Conservation (phyloP, 1,140 invertebrate genomes). For the Drepana arcuata region DNA sequence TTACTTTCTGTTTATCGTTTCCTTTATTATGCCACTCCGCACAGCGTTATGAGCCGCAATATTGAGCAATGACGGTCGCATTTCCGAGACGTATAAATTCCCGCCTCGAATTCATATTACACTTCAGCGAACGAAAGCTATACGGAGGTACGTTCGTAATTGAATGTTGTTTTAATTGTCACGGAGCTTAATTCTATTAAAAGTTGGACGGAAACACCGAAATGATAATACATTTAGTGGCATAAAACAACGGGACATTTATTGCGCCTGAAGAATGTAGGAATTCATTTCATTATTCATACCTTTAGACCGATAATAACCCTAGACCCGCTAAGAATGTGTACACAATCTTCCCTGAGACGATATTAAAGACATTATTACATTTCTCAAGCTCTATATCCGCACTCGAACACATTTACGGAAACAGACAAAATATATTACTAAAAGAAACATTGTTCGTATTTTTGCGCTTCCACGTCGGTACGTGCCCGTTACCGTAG, state of each 20-base stretch:
- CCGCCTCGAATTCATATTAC: conserved; percentile 1
- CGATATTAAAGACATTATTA: conserved; percentile 53
- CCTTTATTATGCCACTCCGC: not conserved
- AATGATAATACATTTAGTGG: too few species aligned
- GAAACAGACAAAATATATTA: conserved; percentile 20
- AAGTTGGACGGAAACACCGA: conserved; percentile 1
- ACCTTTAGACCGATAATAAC: conserved; percentile 25
- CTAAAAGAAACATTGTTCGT: conserved; percentile 5
- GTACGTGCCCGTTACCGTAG: conserved; percentile 2
- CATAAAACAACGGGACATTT: too few species aligned
- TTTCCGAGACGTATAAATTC: conserved; percentile 4
- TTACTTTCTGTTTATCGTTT: not conserved
- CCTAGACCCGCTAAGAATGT: conserved; percentile 29
- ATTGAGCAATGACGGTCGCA: conserved; percentile 6
- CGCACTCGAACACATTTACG: conserved; percentile 5
- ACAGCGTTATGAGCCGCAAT: conserved; percentile 4
- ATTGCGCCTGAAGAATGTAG: not conserved
- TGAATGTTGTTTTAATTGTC: conserved; percentile 6
- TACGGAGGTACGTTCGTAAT: conserved; percentile 7
- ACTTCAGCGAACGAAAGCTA: conserved; percentile 4
- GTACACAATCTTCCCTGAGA: conserved; percentile 26
- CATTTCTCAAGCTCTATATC: conserved; percentile 22
- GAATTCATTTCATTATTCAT: conserved; percentile 29
- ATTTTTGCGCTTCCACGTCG: conserved; percentile 4
- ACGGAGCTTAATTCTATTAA: conserved; percentile 7